Percentiles rank a stretch among this genome's conserved stretches.
Conservation (phyloP, 2,888 invertebrate species). For the Ptilodon capucinus region DNA sequence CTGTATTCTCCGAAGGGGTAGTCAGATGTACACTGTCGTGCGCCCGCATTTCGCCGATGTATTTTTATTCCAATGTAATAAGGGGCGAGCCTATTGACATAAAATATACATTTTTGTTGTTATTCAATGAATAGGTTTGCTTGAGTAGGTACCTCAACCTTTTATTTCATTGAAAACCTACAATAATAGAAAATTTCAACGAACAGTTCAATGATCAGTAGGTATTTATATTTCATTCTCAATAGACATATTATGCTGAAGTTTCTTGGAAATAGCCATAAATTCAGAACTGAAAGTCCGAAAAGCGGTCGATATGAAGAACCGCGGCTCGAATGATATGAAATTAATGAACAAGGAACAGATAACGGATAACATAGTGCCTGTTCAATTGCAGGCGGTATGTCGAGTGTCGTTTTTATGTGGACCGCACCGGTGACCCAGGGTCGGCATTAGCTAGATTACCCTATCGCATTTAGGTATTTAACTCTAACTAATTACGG, state of each 20-base stretch:
- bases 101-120: no score
- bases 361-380: constrained; percentile 61
- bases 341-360: constrained; percentile 66
- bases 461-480: constrained; percentile 46
- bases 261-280: not conserved
- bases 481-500: constrained; percentile 61
- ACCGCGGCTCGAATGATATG: constrained; percentile 59
- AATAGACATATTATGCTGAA: not conserved
- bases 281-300: not conserved
- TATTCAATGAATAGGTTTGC: no score
- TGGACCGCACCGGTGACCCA: constrained; percentile 55
- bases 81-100: no score
- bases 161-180: no score
- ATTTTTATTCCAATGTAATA: no score
- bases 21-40: no score
- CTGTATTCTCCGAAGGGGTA: no score
- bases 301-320: constrained; percentile 35
- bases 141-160: no score
- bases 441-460: constrained; percentile 42
- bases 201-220: no score
- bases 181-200: no score
- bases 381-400: constrained; percentile 67
- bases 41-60: no score
- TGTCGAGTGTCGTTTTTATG: constrained; percentile 57
- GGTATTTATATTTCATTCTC: no score